Base-by-base conservation (phyloP, 2,888 invertebrate genomes). In the Bombyx huttoni region DNA sequence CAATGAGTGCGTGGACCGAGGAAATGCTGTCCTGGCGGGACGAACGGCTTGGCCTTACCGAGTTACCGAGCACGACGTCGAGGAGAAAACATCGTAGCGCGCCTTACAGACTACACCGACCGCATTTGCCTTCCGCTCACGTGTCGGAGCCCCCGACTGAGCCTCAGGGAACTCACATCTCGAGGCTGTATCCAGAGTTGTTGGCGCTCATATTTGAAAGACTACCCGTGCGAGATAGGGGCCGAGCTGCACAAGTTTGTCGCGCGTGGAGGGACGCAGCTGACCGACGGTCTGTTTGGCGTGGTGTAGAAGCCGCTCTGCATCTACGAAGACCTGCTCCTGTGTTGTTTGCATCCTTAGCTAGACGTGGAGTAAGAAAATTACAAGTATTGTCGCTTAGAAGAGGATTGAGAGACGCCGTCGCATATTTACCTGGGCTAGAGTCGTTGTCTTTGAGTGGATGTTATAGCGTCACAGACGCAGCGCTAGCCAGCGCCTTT, bases 231-330 rank as follows among this genome's bases (percentile, higher is more conserved):
- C 89, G 93, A 62, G 98, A 97, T 82, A 92, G 96, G 73, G 98
- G 98, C 2, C 90, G 95, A 48, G 97, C 94, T 14, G 96, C 97
- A 3, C 96, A 96, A 83, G 97, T 97, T 58, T 96, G 96, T 78
- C 91, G 92, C 53, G 89, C 94, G 54, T 98, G 98, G 97, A 89
- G 96, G 55, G 97, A 98, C 72, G 97, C 97, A 49, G 94, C 96
- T 35, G 97, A 98, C 81, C 94, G 95, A 66, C 94, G 96, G 65
- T 94, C 94, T 47, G 97, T 98, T 14, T 98, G 98, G 98, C 92
- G 96, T 62, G 96, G 96, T 51, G 96, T 97, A 40, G 96, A 97
- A 75, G 97, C 98, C 0, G 94, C 95, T 64, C 82, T 98, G 58
- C 98, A 98, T 77, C 90, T 98, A 50, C 91, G 95, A 57, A 91